Base-by-base conservation (phyloP, 1,140 invertebrate genomes). In the Sinella curviseta region DNA sequence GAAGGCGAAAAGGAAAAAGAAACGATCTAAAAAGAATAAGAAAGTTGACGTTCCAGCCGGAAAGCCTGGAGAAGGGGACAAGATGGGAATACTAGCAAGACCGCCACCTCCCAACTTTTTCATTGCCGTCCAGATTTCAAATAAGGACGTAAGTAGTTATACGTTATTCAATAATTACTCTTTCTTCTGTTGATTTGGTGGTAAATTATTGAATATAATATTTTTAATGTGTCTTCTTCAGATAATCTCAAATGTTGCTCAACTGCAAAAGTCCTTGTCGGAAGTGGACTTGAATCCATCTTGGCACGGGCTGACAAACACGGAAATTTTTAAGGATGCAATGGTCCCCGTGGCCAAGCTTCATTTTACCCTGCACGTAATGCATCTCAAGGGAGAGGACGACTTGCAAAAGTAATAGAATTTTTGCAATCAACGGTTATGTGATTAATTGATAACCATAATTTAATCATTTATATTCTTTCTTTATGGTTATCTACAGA, bases 321-420 rank as follows among this genome's bases (percentile, higher is more conserved):
- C 65, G 8, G 65, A 65, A 39, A 80, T 80, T 31, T 80, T 80
- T 67, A 77, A 78, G 74, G 79, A 80, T 55, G 67, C 79, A n/a
- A 74, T 80, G 48, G 73, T 77, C 12, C 65, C 39, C 26, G 70
- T 74, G 34, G 34, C 73, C 35, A 75, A 77, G 35, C 76, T 80
- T 20, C 79, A 80, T 78, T 80, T 80, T 65, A 80, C 79, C 36
- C 31, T 80, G n/a, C 75, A 77, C 35, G 79, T 80, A n/a, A 74
- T 80, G 48, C 60, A 77, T 74, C 28, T 78, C 0, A 35, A 80
- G 31, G 36, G 39, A 54, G 55, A 65, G 26, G 70, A 76, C 20
- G 54, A n/a, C n/a, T n/a, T 70, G 30, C 36, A 80, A 57, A 80
- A 31, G 79, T 78, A 74, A 67, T 65, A 4, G 57, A 65, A 65